A percentile compares a stretch with the other conserved stretches of the same genome.
Evolutionary conservation across 2,888 invertebrate genomes (phyloP).

Genomic region (Argyra leucocephala): DNA sequence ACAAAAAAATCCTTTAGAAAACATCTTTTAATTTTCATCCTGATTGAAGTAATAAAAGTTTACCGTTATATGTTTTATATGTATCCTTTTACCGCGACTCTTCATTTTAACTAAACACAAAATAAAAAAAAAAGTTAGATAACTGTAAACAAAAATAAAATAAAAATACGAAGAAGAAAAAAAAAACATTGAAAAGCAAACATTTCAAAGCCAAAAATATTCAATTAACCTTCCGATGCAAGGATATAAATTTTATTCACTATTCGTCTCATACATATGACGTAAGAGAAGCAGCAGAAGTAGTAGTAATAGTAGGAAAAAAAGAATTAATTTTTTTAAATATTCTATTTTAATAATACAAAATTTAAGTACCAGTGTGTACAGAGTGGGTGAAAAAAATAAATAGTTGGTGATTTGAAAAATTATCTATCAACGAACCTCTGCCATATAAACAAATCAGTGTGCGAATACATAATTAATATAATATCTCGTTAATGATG

Average conservation of each 20-base stretch:
- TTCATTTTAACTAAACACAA: background rate
- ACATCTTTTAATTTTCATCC: background rate
- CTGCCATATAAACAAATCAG: no score
- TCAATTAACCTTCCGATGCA: background rate
- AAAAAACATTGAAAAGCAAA: background rate
- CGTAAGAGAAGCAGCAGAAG: no score
- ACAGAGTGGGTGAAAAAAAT: no score
- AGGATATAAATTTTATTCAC: background rate
- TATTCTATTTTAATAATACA: background rate
- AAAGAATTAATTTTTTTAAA: background rate
- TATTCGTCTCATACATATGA: background rate
- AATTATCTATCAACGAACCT: no score
- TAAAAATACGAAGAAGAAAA: background rate
- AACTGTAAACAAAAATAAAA: background rate
- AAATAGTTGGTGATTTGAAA: no score
- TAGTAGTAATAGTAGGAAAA: background rate
- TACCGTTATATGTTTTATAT: background rate
- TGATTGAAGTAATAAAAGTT: slow-evolving; percentile 1
- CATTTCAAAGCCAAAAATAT: slow-evolving; percentile 6
- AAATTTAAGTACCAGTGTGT: background rate
- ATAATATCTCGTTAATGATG: no score
- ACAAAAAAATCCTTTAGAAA: no score
- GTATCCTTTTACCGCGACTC: background rate
- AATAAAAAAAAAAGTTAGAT: background rate
- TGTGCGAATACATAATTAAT: no score